phyloP scores from a whole-genome alignment of 1,140 invertebrate species.

The Marisa cornuarietis region DNA sequence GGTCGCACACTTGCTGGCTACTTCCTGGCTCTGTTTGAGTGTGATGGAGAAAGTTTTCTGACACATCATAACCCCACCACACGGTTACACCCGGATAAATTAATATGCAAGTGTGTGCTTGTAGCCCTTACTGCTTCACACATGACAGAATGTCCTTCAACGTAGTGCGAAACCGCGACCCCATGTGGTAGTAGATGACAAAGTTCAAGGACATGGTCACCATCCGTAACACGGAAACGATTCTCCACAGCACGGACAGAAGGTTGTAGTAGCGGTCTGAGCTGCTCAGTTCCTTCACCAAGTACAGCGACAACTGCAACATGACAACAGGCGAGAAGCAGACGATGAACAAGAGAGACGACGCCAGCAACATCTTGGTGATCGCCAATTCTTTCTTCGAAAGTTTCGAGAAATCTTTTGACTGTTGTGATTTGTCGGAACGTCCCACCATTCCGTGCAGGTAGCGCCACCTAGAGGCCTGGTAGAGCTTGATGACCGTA shows the following conservation, averaged over 20 bases:
- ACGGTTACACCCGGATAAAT: no score
- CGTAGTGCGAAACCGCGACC: neutral
- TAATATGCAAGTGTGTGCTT: no score
- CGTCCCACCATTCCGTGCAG: neutral
- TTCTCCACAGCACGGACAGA: neutral
- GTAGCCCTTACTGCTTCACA: no score
- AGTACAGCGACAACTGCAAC: neutral
- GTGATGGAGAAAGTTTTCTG: no score
- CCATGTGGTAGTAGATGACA: conserved; percentile 13
- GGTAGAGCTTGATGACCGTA: conserved; percentile 8
- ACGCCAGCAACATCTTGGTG: conserved; percentile 10
- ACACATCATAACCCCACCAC: no score
- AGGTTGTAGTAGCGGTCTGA: neutral
- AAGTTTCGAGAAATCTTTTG: neutral
- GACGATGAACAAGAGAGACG: conserved; percentile 18
- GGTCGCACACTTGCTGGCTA: no score
- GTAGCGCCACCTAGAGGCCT: neutral
- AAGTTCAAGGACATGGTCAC: conserved; percentile 13
- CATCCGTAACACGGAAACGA: neutral
- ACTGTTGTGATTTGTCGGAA: no score
- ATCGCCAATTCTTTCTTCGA: neutral
- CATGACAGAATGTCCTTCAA: neutral
- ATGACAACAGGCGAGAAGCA: conserved; percentile 7
- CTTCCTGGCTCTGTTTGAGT: no score
- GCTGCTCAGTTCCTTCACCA: conserved; percentile 1